These are phyloP conservation scores for Phocides pigmalion DNA, from an alignment of 1,140 invertebrate genomes.

Conservation along the genomic window DNA sequence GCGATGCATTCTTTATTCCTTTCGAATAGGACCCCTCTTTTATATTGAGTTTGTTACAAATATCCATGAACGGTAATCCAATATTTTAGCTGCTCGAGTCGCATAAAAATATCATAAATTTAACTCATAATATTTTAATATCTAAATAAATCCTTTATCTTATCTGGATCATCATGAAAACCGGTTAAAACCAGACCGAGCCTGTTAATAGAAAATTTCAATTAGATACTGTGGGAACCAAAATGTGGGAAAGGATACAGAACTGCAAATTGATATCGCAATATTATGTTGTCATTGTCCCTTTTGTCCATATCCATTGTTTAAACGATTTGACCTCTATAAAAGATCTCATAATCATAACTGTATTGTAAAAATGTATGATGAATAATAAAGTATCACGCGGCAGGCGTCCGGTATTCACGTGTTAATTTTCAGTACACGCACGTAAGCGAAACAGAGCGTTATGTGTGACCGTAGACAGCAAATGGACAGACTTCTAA, in stretches of 20 bases:
- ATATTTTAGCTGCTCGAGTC: no score
- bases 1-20: no score
- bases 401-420: constrained; percentile 11
- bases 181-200: no score
- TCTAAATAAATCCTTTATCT: no score
- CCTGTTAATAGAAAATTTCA: not conserved
- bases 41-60: no score
- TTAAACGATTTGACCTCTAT: constrained; percentile 22
- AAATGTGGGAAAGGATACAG: not conserved
- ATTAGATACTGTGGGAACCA: not conserved
- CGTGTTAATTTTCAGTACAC: constrained; percentile 21
- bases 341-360: constrained; percentile 32
- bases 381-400: constrained; percentile 29
- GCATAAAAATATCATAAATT: no score
- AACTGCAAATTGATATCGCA: not conserved
- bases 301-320: constrained; percentile 11
- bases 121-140: no score
- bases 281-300: not conserved
- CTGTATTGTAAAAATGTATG: constrained; percentile 30
- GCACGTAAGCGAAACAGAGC: constrained; percentile 6
- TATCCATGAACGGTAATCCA: no score
- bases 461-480: not conserved
- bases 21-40: no score
- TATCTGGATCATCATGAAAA: no score
- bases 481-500: no score